These are phyloP conservation scores for Pristionchus fissidentatus DNA, from an alignment of 2,888 invertebrate species.

Conservation along the genomic window DNA sequence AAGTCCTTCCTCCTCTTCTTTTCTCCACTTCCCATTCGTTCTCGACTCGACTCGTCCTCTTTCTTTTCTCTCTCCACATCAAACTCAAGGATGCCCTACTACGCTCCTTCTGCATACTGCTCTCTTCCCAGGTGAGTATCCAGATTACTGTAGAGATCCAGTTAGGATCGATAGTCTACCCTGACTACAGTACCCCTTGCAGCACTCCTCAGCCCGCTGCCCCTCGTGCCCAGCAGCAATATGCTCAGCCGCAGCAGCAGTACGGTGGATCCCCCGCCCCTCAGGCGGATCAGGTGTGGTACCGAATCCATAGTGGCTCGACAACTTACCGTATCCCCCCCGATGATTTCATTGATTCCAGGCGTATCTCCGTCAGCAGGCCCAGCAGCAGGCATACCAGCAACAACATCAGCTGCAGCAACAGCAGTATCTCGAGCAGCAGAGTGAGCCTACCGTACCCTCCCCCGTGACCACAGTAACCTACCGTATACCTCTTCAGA, in stretches of 20 bases:
- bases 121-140: slow-evolving; percentile 13
- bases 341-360: background rate
- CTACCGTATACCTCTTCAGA: background rate
- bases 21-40: slow-evolving; percentile 15
- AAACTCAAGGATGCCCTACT: no score
- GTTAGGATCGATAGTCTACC: background rate
- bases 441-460: background rate
- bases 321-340: background rate
- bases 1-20: background rate
- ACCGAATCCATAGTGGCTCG: no score
- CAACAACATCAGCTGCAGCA: slow-evolving; percentile 31
- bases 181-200: background rate
- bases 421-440: slow-evolving; percentile 34
- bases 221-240: background rate
- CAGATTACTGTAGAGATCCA: no score
- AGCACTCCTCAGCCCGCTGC: background rate
- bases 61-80: background rate
- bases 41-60: slow-evolving; percentile 29
- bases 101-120: slow-evolving; percentile 28
- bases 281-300: slow-evolving; percentile 17
- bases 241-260: slow-evolving; percentile 16
- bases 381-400: background rate
- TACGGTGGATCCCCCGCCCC: background rate
- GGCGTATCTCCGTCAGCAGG: slow-evolving; percentile 6
- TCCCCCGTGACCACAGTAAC: background rate